A percentile compares a stretch with the other conserved stretches of the same genome.
phyloP scores from a whole-genome alignment of 2,113 vertebrate species.

The Crotalus tigris region DNA sequence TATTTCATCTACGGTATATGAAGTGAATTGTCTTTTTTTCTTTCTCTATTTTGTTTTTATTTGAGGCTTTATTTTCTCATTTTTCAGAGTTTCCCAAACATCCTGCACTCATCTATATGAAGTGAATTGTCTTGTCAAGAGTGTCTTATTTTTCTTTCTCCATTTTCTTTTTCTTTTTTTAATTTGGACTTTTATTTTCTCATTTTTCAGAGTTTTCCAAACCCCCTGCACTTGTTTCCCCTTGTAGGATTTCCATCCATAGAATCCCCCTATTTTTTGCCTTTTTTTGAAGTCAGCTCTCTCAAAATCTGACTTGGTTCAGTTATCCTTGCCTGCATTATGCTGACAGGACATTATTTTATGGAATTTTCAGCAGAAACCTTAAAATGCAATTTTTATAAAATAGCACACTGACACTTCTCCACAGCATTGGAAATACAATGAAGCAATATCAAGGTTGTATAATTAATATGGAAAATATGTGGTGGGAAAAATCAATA shows the following conservation, averaged over 20 bases:
- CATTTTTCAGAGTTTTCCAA: too few relatives aligned
- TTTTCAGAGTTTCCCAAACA: too few relatives aligned
- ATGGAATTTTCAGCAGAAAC: not conserved
- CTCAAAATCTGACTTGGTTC: too few relatives aligned
- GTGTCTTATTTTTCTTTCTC: not conserved
- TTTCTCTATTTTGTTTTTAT: not conserved
- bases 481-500: not conserved
- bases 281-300: too few relatives aligned
- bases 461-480: not conserved
- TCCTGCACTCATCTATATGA: not conserved
- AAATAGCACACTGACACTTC: not conserved
- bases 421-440: not conserved
- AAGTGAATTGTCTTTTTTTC: not conserved
- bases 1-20: not conserved
- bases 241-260: too few relatives aligned
- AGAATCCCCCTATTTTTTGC: too few relatives aligned
- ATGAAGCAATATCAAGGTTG: not conserved
- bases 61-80: too few relatives aligned
- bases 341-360: conserved; percentile 2
- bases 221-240: too few relatives aligned
- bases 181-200: too few relatives aligned
- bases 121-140: not conserved
- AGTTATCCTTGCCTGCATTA: too few relatives aligned
- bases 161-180: not conserved
- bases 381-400: not conserved